Evolutionary conservation across 2,888 invertebrate genomes (phyloP).

Genomic region (Drosophila kambysellisi): DNA sequence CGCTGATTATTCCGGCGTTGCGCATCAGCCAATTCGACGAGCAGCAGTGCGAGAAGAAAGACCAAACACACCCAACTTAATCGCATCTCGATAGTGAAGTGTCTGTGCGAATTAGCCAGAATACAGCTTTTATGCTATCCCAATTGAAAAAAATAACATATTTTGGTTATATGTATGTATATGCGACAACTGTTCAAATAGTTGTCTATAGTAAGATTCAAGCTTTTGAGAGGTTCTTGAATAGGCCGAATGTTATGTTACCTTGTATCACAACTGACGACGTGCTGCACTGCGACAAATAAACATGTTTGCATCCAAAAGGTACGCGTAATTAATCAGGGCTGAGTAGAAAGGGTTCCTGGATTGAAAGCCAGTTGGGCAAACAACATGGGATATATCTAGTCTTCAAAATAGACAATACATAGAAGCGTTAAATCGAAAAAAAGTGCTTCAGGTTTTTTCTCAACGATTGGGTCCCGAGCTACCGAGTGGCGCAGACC

Average conservation of each 20-base stretch:
- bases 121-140: constrained; percentile 46
- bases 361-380: neutral
- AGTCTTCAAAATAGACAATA: neutral
- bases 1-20: neutral
- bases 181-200: constrained; percentile 65
- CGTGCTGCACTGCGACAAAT: constrained; percentile 22
- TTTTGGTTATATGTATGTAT: neutral
- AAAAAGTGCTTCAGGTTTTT: too few relatives aligned
- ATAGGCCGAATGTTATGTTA: constrained; percentile 4
- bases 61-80: constrained; percentile 52
- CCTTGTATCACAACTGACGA: constrained; percentile 46
- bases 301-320: neutral
- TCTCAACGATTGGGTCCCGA: too few relatives aligned
- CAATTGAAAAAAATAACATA: constrained; percentile 33
- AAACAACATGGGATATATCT: neutral
- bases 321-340: constrained; percentile 2
- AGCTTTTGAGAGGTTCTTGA: constrained; percentile 16
- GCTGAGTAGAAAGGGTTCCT: neutral
- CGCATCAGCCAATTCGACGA: constrained; percentile 27
- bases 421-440: too few relatives aligned
- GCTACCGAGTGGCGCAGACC: too few relatives aligned
- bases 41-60: constrained; percentile 42
- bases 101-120: constrained; percentile 25
- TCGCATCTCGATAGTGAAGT: constrained; percentile 54
- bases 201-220: constrained; percentile 24